Percentiles rank a stretch among this genome's conserved stretches.
Conservation (phyloP, 2,888 invertebrate genomes). For the Amiota mariae region DNA sequence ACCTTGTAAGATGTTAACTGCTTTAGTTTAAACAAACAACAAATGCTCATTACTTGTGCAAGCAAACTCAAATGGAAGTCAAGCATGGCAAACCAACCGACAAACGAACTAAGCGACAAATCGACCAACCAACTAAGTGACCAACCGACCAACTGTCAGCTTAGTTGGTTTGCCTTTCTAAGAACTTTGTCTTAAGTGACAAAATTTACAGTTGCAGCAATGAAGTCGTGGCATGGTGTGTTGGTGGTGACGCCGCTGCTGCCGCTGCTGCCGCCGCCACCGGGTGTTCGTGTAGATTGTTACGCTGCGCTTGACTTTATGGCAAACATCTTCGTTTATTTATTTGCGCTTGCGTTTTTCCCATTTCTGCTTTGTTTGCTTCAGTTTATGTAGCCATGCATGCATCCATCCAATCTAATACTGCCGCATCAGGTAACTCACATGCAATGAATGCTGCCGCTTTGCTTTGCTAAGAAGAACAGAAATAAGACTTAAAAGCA, state of each 20-base stretch:
- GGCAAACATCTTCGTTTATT: slow-evolving; percentile 20
- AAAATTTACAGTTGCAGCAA: slow-evolving; percentile 29
- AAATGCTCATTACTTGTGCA: slow-evolving; percentile 27
- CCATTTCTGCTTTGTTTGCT: not conserved
- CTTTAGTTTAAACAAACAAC: slow-evolving; percentile 4
- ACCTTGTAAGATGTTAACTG: slow-evolving; percentile 6
- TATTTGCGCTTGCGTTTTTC: not conserved
- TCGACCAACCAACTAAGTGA: too few species aligned
- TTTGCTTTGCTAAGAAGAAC: too few species aligned
- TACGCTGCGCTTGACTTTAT: not conserved
- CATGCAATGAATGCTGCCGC: slow-evolving; percentile 8
- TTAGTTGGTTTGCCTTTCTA: not conserved
- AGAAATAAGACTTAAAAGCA: not conserved
- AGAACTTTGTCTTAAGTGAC: slow-evolving; percentile 23
- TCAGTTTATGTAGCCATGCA: slow-evolving; percentile 2
- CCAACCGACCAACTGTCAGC: too few species aligned
- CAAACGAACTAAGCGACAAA: too few species aligned
- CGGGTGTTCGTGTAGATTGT: not conserved
- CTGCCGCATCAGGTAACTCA: slow-evolving; percentile 6
- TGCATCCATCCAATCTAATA: slow-evolving; percentile 4
- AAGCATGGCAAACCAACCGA: too few species aligned
- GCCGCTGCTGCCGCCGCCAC: too few species aligned
- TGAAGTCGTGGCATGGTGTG: not conserved
- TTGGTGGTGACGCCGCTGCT: not conserved
- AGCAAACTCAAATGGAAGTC: not conserved